Conservation (phyloP, 1,140 invertebrate species). For the Drosophila novamexicana region DNA sequence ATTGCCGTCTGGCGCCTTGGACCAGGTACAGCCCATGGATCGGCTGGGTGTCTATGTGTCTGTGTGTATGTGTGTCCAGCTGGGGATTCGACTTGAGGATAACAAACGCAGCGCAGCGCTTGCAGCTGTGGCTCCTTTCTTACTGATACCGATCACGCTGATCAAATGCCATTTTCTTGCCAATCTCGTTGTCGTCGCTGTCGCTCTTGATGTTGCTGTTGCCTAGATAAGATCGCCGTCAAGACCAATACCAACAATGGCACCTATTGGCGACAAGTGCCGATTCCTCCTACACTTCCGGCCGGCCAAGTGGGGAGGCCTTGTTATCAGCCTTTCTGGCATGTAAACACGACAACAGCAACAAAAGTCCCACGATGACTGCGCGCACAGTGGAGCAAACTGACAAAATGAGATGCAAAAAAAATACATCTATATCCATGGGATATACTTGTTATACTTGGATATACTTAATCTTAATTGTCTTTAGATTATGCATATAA, state of each 20-base stretch:
- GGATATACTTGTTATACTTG: too few species aligned
- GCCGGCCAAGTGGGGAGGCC: conserved; percentile 15
- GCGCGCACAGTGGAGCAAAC: conserved; percentile 18
- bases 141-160: conserved; percentile 31
- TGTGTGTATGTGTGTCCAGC: too few species aligned
- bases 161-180: conserved; percentile 26
- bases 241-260: background rate
- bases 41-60: background rate
- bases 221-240: conserved; percentile 29
- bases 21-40: conserved; percentile 73
- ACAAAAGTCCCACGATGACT: background rate
- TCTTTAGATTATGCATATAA: too few species aligned
- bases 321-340: conserved; percentile 16
- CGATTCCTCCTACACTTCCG: conserved; percentile 42
- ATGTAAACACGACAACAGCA: conserved; percentile 18
- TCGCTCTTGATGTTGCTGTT: conserved; percentile 10
- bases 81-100: too few species aligned
- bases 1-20: conserved; percentile 45
- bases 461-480: too few species aligned
- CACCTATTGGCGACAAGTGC: conserved; percentile 5
- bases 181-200: conserved; percentile 11
- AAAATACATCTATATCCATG: background rate
- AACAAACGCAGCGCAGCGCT: background rate
- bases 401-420: background rate
- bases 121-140: conserved; percentile 5